Evolutionary conservation across 1,140 invertebrate genomes (phyloP).

Genomic region (Papilio dardanus): DNA sequence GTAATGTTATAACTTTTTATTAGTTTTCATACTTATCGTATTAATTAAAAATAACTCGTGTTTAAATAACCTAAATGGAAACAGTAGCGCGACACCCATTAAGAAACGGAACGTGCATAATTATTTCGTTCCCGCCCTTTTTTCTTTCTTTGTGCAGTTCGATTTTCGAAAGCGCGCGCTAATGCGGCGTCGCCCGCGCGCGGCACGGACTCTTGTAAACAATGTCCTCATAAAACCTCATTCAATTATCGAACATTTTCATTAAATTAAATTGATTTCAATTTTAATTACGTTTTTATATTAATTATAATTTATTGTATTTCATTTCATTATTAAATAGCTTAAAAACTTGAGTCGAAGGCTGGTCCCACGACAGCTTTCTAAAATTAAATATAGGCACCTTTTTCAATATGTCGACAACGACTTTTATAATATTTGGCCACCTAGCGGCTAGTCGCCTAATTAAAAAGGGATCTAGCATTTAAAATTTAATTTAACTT

Average conservation of each 20-base stretch:
- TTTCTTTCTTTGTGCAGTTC: constrained; percentile 66
- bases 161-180: constrained; percentile 75
- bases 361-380: not conserved
- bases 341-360: not conserved
- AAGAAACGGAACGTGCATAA: constrained; percentile 80
- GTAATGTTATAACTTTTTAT: not conserved
- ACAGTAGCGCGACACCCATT: constrained; percentile 79
- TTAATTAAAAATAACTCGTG: constrained; percentile 28
- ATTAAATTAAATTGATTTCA: constrained; percentile 62
- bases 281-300: constrained; percentile 58
- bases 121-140: constrained; percentile 81
- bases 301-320: constrained; percentile 14
- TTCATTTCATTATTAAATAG: not conserved
- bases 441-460: not conserved
- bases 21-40: not conserved
- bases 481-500: not conserved
- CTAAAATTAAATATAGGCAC: not conserved
- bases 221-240: constrained; percentile 80
- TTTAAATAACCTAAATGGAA: constrained; percentile 57
- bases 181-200: constrained; percentile 69
- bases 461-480: not conserved
- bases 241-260: constrained; percentile 70
- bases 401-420: not conserved
- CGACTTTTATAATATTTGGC: not conserved
- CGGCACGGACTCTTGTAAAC: constrained; percentile 75